Evolutionary conservation across 2,888 invertebrate species (phyloP), one percentile per base, ranked within the genome.

Genomic region (Lottia gigantea): DNA sequence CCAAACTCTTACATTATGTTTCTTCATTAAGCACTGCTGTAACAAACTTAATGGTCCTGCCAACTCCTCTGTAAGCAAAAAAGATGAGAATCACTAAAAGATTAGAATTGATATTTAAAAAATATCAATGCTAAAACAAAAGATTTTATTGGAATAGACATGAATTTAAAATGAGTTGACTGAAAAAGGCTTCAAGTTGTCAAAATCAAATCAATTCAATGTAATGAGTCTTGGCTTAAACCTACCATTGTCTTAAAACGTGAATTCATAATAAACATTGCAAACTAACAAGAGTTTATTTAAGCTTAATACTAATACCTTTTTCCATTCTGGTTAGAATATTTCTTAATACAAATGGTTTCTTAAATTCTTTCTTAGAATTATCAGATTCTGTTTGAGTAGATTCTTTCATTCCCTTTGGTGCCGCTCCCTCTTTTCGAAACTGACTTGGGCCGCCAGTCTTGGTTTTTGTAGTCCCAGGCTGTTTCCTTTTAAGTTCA

Each of bases 1-100:
- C 83, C 92, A 91, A 62, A 95, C 92, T 93, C 95, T 90, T 64
- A 85, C 83, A 49, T 81, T 76, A 40, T 81, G 70, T 46, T 78
- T 76, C 46, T 87, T 84, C 47, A 80, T 71, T 1, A 86, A 82
- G 79, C 86, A 83, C 26, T 80, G 72, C n/a, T 75, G 71, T 63
- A 88, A 74, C 19, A 87, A 19, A 67, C 77, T 80, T 31, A 87
- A 64, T 46, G 88, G 88, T 15, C 87, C 87, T 65, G 74, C 74
- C 23, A 75, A 67, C 64, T 68, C 74, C 25, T 63, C 79, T 80
- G 68, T 61, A 77, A 72, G 15, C 63, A 67, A 71, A 25, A 66
- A 47, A 8, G 40, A 40, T 40, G 7, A 40, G 11, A 40, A 8
- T 40, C 40, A 40, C 1, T 40, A 40, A 31, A 31, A 6, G 31